Percentiles rank a stretch among this genome's conserved stretches.
phyloP scores from a whole-genome alignment of 1,140 invertebrate species.

The Nixonia krombeini region DNA sequence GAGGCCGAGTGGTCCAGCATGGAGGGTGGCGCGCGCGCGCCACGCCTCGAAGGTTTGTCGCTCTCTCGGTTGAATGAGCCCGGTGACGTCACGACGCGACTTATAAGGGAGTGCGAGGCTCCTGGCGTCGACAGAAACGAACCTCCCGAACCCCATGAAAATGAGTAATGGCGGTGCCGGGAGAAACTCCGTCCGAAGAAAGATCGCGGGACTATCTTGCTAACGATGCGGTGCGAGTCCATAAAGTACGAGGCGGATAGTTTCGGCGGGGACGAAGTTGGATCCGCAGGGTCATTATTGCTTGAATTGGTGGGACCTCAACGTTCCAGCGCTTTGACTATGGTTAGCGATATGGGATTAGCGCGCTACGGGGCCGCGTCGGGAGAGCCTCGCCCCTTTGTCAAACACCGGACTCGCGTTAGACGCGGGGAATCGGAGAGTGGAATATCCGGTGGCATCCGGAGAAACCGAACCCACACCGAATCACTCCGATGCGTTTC shows the following conservation, averaged over 20 bases:
- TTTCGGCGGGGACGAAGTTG: conserved; percentile 24
- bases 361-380: conserved; percentile 19
- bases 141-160: conserved; percentile 21
- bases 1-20: neutral
- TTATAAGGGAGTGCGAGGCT: conserved; percentile 22
- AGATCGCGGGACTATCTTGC: conserved; percentile 20
- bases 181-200: conserved; percentile 1
- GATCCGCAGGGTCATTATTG: conserved; percentile 60
- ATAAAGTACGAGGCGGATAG: conserved; percentile 26
- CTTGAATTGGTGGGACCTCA: conserved; percentile 53
- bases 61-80: conserved; percentile 13
- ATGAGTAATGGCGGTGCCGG: conserved; percentile 29
- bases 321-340: conserved; percentile 59
- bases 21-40: neutral
- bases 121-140: conserved; percentile 25
- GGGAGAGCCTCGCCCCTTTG: conserved; percentile 41
- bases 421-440: conserved; percentile 52
- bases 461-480: conserved; percentile 51
- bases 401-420: conserved; percentile 60
- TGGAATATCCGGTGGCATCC: conserved; percentile 54
- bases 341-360: conserved; percentile 56
- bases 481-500: conserved; percentile 20
- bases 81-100: conserved; percentile 16
- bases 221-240: conserved; percentile 33
- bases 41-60: conserved; percentile 14